These are phyloP conservation scores for Hartigia nigra DNA, from an alignment of 2,888 invertebrate species.

Conservation along the genomic window DNA sequence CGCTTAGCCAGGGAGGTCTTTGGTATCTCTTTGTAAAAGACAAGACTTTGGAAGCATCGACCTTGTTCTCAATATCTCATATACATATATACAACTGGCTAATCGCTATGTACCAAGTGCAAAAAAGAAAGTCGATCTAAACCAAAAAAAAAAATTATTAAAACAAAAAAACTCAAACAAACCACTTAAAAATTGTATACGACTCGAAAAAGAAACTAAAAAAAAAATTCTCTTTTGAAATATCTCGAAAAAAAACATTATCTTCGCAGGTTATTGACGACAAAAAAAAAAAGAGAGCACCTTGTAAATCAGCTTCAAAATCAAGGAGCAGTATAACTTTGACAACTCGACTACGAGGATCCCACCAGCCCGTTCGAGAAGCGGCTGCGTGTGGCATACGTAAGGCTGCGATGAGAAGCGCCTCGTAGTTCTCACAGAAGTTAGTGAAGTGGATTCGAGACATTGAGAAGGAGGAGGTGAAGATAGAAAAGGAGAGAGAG, in stretches of 20 bases:
- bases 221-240: neutral
- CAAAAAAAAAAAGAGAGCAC: neutral
- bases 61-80: neutral
- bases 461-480: slow-evolving; percentile 15
- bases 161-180: neutral
- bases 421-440: slow-evolving; percentile 11
- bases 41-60: neutral
- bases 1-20: neutral
- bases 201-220: neutral
- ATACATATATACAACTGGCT: neutral
- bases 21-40: neutral
- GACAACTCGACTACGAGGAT: neutral
- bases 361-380: neutral
- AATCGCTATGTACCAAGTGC: neutral
- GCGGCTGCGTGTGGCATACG: neutral
- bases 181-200: neutral
- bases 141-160: neutral
- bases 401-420: neutral
- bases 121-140: neutral
- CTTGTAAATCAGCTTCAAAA: neutral
- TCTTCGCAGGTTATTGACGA: neutral
- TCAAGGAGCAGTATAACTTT: neutral
- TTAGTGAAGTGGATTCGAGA: neutral
- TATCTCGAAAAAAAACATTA: neutral
- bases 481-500: slow-evolving; percentile 22